Evolutionary conservation across 2,113 vertebrate species (phyloP).

Genomic region (Antigone vipio): DNA sequence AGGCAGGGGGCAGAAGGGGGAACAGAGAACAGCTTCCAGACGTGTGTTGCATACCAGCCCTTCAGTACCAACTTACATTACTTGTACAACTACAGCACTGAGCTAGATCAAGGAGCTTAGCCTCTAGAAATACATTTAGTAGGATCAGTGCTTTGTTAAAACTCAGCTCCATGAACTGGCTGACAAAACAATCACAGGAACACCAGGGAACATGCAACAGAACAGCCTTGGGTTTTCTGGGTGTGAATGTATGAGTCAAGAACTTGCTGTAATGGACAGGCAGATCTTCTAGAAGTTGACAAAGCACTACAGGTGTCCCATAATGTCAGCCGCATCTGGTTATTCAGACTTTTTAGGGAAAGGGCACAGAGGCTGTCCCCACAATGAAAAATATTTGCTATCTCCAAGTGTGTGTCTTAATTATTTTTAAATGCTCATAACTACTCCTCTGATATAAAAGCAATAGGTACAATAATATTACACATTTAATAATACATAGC

Average conservation of each 20-base stretch:
- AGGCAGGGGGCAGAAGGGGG: background rate
- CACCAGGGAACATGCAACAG: background rate
- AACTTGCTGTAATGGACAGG: background rate
- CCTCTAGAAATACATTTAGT: background rate
- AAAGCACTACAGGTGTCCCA: background rate
- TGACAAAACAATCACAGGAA: background rate
- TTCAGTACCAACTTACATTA: background rate
- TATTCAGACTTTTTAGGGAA: background rate
- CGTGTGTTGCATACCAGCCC: background rate
- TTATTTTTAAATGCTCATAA: background rate
- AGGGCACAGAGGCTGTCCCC: background rate
- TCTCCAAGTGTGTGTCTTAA: background rate
- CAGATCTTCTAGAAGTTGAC: background rate
- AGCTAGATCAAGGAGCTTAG: background rate
- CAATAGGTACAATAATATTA: background rate
- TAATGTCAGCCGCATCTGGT: background rate
- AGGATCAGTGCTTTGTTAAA: background rate
- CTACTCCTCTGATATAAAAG: background rate
- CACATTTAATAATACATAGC: background rate
- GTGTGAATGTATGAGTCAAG: background rate
- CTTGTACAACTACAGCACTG: background rate
- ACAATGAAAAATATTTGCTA: background rate
- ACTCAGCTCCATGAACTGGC: background rate
- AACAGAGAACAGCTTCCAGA: background rate
- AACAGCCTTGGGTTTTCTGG: background rate